These are phyloP conservation scores for Phrynosoma blainvillii DNA, from an alignment of 2,113 vertebrate genomes.

Conservation along the genomic window DNA sequence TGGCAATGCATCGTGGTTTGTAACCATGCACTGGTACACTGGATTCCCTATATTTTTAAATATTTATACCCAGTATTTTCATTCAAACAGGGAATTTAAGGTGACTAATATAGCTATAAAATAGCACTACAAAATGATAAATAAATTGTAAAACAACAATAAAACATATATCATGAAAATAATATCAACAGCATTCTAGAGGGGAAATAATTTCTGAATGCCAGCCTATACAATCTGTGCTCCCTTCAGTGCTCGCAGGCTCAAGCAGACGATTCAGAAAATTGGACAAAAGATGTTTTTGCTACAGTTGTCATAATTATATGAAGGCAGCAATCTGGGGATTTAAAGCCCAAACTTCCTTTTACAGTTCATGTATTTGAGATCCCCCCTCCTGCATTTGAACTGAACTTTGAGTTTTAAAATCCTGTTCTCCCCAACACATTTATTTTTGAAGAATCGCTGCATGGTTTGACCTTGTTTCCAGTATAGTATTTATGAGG, in stretches of 20 bases:
- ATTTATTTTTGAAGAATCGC: background rate
- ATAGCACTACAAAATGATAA: slow-evolving; percentile 22
- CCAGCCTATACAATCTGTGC: background rate
- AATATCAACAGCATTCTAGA: slow-evolving; percentile 6
- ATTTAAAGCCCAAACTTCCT: background rate
- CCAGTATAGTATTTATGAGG: background rate
- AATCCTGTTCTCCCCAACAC: background rate
- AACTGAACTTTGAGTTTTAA: background rate
- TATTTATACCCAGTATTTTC: slow-evolving; percentile 13
- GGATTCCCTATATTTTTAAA: slow-evolving; percentile 24
- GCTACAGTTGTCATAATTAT: slow-evolving; percentile 11
- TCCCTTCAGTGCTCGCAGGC: background rate
- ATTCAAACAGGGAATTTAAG: slow-evolving; percentile 24
- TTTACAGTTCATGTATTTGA: background rate
- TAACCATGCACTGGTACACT: background rate
- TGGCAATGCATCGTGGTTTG: background rate
- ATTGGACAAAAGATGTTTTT: background rate
- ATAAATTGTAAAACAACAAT: slow-evolving; percentile 25
- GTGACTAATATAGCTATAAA: slow-evolving; percentile 23
- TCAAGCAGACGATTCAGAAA: background rate
- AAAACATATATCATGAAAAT: slow-evolving; percentile 22
- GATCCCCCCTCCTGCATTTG: background rate
- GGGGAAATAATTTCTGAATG: background rate
- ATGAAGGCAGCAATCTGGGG: background rate
- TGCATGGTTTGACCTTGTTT: background rate